Base-by-base conservation (phyloP, 1,140 invertebrate species). In the Drosophila lacteicornis region DNA sequence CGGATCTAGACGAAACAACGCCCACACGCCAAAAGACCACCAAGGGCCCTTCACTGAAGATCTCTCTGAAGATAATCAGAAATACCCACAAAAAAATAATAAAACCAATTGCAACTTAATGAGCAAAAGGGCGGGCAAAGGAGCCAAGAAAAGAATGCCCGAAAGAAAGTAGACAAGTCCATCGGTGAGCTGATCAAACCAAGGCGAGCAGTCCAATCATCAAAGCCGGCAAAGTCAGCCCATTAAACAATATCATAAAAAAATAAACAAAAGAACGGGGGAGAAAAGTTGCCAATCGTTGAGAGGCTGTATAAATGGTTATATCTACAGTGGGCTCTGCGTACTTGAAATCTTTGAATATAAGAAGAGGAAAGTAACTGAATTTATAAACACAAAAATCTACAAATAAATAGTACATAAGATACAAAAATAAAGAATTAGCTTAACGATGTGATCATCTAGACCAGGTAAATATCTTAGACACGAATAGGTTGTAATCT, bases 211-310 rank as follows among this genome's bases (percentile, higher is more conserved):
- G 47, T 27, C 47, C 62, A 69, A 62, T 71, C 66, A 65, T 79
- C 75, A 79, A 79, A 77, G 74, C 74, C 69, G 74, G 74, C 74
- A 71, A 75, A 40, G 33, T 38, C 42, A 69, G 17, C 17, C n/a
- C 60, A 70, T 68, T 62, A 68, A 70, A 70, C 67, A 70, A 25
- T 25, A 25, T 25, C 22, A 25, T 25, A 25, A 25, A 55, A 40
- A 59, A 17, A 33, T 22, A 55, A 53, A 22, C 42, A 22, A 36
- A 30, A 69, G 45, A 66, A 19, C 27, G 27, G 27, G 19, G 30
- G 46, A 15, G 55, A 68, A 55, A 40, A 55, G 67, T 70, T 27
- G 45, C 22, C 75, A 38, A 60, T 65, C 75, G 36, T 40, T 45
- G 19, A 55, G 66, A 43, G 60, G 56, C n/a, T 46, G 25, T 61